Percentiles rank a stretch among this genome's conserved stretches.
phyloP scores from a whole-genome alignment of 2,797 vertebrate genomes.

The Microchirus variegatus region DNA sequence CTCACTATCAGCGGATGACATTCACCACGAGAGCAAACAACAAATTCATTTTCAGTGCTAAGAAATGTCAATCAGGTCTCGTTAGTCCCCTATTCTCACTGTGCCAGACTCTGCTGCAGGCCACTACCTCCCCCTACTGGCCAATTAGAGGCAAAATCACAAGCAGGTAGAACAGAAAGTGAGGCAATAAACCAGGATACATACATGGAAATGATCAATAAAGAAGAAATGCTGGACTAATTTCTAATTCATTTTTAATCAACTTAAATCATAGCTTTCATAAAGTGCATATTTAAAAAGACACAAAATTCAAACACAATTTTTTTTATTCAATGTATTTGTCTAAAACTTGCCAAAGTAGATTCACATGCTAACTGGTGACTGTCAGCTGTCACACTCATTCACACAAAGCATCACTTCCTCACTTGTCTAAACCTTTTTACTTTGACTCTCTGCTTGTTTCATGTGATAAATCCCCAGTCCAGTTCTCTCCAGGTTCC shows the following conservation, averaged over 20 bases:
- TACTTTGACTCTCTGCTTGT: too few species aligned
- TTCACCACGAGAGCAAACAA: slow-evolving; percentile 59
- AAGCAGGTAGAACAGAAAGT: slow-evolving; percentile 9
- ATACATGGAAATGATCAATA: slow-evolving; percentile 32
- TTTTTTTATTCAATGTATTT: not conserved
- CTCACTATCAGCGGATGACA: slow-evolving; percentile 55
- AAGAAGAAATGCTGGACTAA: slow-evolving; percentile 13
- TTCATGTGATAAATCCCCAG: slow-evolving; percentile 9
- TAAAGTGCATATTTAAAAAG: slow-evolving; percentile 4
- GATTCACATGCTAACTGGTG: too few species aligned
- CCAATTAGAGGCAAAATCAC: not conserved
- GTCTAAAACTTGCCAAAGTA: not conserved
- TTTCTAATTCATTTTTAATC: slow-evolving; percentile 30
- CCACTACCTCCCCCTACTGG: slow-evolving; percentile 82
- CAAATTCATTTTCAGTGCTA: slow-evolving; percentile 59
- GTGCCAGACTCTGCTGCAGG: slow-evolving; percentile 53
- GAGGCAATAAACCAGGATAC: slow-evolving; percentile 20
- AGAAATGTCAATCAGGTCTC: slow-evolving; percentile 47
- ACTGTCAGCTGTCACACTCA: too few species aligned
- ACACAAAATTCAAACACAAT: too few species aligned
- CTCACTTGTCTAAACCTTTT: too few species aligned
- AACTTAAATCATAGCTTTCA: slow-evolving; percentile 22
- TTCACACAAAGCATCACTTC: too few species aligned
- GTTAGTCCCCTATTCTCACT: slow-evolving; percentile 9
- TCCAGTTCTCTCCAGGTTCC: slow-evolving; percentile 9